A percentile compares a stretch with the other conserved stretches of the same genome.
Evolutionary conservation across 2,797 vertebrate species (phyloP).

Genomic region (Intellagama lesueurii): DNA sequence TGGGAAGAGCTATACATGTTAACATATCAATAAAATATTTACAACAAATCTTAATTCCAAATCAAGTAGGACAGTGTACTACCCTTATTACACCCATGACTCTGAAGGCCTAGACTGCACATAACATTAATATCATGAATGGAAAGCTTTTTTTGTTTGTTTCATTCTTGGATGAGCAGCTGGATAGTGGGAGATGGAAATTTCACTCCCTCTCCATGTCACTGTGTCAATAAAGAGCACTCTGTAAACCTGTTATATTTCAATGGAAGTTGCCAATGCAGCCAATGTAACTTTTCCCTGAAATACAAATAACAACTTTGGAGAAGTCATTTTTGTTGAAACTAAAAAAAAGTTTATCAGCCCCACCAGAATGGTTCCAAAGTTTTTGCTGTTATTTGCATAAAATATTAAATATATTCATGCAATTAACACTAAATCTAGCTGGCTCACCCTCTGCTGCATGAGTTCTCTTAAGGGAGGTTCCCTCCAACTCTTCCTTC

Average conservation of each 20-base stretch:
- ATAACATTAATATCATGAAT: background rate
- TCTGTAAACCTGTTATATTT: background rate
- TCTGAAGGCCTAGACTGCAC: background rate
- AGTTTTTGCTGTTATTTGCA: background rate
- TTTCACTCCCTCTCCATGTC: background rate
- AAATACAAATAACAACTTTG: background rate
- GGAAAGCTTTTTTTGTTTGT: background rate
- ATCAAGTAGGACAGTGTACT: background rate
- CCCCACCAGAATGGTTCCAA: background rate
- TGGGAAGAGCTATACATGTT: too few relatives aligned
- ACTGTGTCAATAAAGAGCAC: background rate
- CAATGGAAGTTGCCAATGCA: background rate
- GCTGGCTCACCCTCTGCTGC: background rate
- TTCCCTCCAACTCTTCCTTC: background rate
- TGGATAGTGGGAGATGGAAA: background rate
- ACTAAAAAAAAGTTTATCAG: background rate
- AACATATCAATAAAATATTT: too few relatives aligned
- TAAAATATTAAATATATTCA: background rate
- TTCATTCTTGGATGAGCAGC: background rate
- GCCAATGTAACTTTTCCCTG: background rate
- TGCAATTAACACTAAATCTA: background rate
- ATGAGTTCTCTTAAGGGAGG: background rate
- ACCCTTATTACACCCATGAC: background rate
- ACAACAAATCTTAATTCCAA: background rate
- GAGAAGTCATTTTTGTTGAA: background rate